Percentiles rank a stretch among this genome's conserved stretches.
Conservation (phyloP, 2,888 invertebrate species). For the Nephrocerus scutellatus region DNA sequence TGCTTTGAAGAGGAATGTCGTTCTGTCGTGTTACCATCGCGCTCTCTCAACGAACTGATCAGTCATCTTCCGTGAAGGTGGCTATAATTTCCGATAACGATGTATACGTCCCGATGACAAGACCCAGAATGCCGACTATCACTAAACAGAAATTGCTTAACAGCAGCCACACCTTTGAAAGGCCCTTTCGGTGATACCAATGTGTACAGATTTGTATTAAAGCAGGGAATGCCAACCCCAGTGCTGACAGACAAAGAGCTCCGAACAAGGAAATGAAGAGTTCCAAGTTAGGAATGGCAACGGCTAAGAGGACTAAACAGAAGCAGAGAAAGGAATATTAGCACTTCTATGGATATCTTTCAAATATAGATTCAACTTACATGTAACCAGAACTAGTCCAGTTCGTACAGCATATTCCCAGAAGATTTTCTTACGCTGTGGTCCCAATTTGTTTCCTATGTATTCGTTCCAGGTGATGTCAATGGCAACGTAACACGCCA, state of each 20-base stretch:
- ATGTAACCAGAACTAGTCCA: constrained; percentile 69
- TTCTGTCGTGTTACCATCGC: too few species aligned
- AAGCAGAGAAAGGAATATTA: constrained; percentile 3
- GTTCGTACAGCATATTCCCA: constrained; percentile 79
- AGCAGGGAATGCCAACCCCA: constrained; percentile 86
- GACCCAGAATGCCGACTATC: constrained; percentile 59
- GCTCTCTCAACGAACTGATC: too few species aligned
- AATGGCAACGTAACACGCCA: constrained; percentile 94
- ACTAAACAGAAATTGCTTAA: constrained; percentile 58
- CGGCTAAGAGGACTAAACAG: constrained; percentile 70
- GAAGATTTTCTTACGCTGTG: constrained; percentile 54
- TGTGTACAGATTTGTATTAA: constrained; percentile 76
- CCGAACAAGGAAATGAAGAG: constrained; percentile 76
- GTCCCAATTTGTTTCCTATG: constrained; percentile 54
- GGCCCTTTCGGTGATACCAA: constrained; percentile 60
- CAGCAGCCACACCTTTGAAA: constrained; percentile 53
- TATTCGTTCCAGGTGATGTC: constrained; percentile 86
- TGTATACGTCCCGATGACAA: constrained; percentile 64
- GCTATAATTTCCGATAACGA: constrained; percentile 58
- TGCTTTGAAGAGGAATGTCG: too few species aligned
- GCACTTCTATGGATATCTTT: not conserved
- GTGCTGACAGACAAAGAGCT: constrained; percentile 80
- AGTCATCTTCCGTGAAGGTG: constrained; percentile 46
- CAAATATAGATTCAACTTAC: constrained; percentile 58
- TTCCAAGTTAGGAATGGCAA: constrained; percentile 76